Evolutionary conservation across 2,113 vertebrate species (phyloP), one percentile per base, ranked within the genome.

Genomic region (Hippocampus barbouri): DNA sequence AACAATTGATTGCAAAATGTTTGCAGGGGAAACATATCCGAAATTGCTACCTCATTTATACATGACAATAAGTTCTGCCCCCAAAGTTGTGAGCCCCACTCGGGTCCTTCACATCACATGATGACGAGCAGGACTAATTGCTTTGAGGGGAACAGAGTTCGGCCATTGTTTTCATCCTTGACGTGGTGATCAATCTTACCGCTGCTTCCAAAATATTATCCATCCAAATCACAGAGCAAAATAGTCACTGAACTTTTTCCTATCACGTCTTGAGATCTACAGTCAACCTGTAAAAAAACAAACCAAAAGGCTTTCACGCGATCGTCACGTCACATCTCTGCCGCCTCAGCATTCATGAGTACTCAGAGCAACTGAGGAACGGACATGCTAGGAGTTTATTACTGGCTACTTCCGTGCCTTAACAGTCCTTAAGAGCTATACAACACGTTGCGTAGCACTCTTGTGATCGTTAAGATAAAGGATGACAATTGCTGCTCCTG

Each of bases 61-160:
- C 20, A n/a, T 54, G 21, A 54, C 9, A 4, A 20, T 23, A 54
- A n/a, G 53, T 8, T 10, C 53, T 59, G 10, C 6, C 56, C 34
- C 25, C 3, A 43, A 23, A 60, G 53, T 69, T 76, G 23, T 57
- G 30, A 67, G 67, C 45, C 57, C 25, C 23, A 51, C 18, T 25
- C 6, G 57, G 8, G 54, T 27, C 69, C 78, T 74, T 77, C 73
- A 38, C 64, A 27, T 66, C 69, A 77, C 72, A 73, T 57, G 83
- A 83, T 82, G 49, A 75, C 81, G 75, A 74, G 56, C 18, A 1
- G 20, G 51, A 72, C 69, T 67, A 61, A 79, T n/a, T 71, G 78
- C 82, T 84, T 80, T n/a, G 76, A 79, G 56, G 77, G 54, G 20
- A 68, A 41, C 73, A 16, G 45, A 73, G 74, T 82, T 18, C 76